A percentile compares a stretch with the other conserved stretches of the same genome.
These are phyloP conservation scores for Glaucopsyche alexis DNA, from an alignment of 2,888 invertebrate genomes.

Conservation along the genomic window DNA sequence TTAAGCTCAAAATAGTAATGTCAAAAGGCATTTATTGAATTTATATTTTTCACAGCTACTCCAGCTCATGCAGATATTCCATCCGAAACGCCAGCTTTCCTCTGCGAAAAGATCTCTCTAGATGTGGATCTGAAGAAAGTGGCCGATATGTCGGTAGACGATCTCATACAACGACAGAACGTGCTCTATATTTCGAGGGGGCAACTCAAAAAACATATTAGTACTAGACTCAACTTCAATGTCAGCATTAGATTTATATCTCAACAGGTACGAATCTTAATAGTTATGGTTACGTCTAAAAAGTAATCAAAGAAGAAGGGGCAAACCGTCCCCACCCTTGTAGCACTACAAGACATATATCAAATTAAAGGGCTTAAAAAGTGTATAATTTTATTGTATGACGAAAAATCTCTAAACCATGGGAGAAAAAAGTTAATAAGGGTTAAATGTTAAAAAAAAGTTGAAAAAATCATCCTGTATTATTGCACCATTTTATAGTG, in stretches of 20 bases:
- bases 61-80: conserved; percentile 73
- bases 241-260: conserved; percentile 93
- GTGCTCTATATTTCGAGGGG: conserved; percentile 92
- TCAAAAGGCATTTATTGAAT: not conserved
- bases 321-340: no score
- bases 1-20: no score
- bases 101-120: conserved; percentile 94
- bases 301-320: no score
- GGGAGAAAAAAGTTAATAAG: no score
- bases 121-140: conserved; percentile 94
- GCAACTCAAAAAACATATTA: conserved; percentile 94
- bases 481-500: no score
- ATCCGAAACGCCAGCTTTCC: conserved; percentile 91
- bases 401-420: no score
- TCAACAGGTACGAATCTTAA: conserved; percentile 84
- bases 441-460: no score
- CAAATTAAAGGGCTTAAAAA: no score
- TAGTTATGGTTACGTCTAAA: not conserved
- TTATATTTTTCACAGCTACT: conserved; percentile 38
- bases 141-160: conserved; percentile 93
- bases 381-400: no score
- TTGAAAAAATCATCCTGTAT: no score
- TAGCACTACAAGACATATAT: no score
- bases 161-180: conserved; percentile 89
- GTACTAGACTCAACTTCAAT: conserved; percentile 94